phyloP scores from a whole-genome alignment of 2,113 vertebrate species.

The Herpailurus yagouaroundi region DNA sequence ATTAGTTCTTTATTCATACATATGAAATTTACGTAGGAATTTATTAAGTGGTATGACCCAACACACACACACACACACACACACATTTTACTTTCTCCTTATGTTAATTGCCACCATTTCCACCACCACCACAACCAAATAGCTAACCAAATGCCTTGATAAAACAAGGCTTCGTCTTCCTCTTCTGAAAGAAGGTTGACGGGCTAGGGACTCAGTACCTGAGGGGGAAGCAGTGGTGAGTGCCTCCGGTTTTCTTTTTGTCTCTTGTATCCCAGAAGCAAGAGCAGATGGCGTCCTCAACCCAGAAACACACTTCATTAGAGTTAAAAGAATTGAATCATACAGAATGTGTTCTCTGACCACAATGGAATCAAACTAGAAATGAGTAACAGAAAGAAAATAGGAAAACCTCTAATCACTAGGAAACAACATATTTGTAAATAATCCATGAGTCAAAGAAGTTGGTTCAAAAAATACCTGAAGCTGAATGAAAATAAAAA shows the following conservation, averaged over 20 bases:
- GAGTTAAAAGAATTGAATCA: not conserved
- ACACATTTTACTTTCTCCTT: not conserved
- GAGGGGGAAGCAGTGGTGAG: not conserved
- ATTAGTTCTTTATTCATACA: not conserved
- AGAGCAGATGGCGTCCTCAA: not conserved
- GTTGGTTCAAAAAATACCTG: not conserved
- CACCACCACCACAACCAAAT: not conserved
- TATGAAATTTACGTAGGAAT: not conserved
- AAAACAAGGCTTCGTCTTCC: not conserved
- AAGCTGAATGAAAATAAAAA: conserved; percentile 23
- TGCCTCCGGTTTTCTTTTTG: not conserved
- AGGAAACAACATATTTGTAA: not conserved
- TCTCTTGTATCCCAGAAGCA: not conserved
- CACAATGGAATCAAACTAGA: not conserved
- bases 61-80: not conserved
- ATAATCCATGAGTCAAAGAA: not conserved
- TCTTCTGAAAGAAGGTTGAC: not conserved
- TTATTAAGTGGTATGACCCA: not conserved
- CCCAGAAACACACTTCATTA: not conserved
- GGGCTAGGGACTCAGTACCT: too few species aligned
- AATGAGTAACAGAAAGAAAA: not conserved
- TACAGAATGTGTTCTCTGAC: not conserved
- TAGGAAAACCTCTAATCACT: not conserved
- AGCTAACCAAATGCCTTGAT: not conserved
- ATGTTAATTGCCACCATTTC: not conserved